Conservation (phyloP, 2,797 vertebrate genomes). For the Alectoris magna region DNA sequence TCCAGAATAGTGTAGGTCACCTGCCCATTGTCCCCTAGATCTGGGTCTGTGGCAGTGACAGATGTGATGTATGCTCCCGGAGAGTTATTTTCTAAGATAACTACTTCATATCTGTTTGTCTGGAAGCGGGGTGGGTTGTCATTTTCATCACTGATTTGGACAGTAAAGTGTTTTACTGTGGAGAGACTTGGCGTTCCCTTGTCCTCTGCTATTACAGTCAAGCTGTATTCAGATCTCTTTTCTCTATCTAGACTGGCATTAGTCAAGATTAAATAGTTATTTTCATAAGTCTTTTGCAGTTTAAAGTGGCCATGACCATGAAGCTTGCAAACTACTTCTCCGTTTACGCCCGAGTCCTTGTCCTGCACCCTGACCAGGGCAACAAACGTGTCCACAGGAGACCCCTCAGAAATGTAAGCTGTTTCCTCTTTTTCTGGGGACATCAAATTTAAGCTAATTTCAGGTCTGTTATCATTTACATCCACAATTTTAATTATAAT, state of each 20-base stretch:
- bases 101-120: constrained; percentile 93
- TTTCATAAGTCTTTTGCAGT: constrained; percentile 95
- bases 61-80: constrained; percentile 94
- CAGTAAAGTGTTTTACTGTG: constrained; percentile 95
- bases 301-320: constrained; percentile 96
- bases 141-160: constrained; percentile 95
- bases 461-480: constrained; percentile 97
- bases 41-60: constrained; percentile 92
- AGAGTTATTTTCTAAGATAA: constrained; percentile 96
- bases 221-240: constrained; percentile 94
- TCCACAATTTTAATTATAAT: constrained; percentile 95
- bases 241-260: constrained; percentile 94
- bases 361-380: constrained; percentile 94
- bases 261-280: constrained; percentile 97
- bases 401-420: constrained; percentile 93
- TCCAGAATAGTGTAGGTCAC: constrained; percentile 95
- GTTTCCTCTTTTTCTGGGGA: constrained; percentile 93
- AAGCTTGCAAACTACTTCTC: constrained; percentile 91
- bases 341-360: constrained; percentile 90
- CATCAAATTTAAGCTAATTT: constrained; percentile 96
- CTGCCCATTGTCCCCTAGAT: constrained; percentile 93
- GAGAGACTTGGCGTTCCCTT: constrained; percentile 92
- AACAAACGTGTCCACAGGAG: constrained; percentile 92
- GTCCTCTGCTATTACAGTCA: constrained; percentile 96
- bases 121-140: constrained; percentile 96